Conservation (phyloP, 2,888 invertebrate species). For the Macaria notata region DNA sequence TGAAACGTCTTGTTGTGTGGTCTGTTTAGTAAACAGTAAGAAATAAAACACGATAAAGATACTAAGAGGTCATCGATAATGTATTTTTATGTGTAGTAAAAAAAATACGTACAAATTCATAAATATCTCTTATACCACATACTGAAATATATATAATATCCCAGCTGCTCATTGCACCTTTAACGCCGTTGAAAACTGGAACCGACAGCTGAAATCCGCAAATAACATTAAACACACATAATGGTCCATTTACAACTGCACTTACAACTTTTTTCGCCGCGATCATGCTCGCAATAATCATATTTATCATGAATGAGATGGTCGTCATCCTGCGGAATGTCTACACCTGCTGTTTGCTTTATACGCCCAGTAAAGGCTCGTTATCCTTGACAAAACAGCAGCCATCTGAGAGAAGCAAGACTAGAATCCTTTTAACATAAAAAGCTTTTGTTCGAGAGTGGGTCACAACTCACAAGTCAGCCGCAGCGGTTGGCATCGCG, state of each 20-base stretch:
- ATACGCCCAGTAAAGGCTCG: constrained; percentile 14
- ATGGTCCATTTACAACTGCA: constrained; percentile 6
- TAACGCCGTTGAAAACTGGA: constrained; percentile 10
- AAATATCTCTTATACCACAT: no score
- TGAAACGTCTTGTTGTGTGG: no score
- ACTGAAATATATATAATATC: not conserved
- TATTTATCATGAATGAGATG: constrained; percentile 20
- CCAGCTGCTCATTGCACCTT: not conserved
- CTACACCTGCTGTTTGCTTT: constrained; percentile 24
- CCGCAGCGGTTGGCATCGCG: constrained; percentile 22
- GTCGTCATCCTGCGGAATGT: constrained; percentile 25
- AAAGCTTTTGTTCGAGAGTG: constrained; percentile 30
- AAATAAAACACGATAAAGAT: no score
- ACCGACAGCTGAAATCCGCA: constrained; percentile 22
- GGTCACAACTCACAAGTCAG: constrained; percentile 22
- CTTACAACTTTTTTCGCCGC: constrained; percentile 8
- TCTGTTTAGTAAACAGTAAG: no score
- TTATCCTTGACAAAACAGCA: constrained; percentile 18
- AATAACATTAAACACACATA: constrained; percentile 7
- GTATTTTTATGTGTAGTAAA: no score
- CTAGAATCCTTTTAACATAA: constrained; percentile 26
- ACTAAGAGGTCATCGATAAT: no score
- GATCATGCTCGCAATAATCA: constrained; percentile 6
- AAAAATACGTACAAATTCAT: no score
- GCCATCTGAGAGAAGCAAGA: constrained; percentile 14